Base-by-base conservation (phyloP, 2,888 invertebrate genomes). In the Julus scanicus region DNA sequence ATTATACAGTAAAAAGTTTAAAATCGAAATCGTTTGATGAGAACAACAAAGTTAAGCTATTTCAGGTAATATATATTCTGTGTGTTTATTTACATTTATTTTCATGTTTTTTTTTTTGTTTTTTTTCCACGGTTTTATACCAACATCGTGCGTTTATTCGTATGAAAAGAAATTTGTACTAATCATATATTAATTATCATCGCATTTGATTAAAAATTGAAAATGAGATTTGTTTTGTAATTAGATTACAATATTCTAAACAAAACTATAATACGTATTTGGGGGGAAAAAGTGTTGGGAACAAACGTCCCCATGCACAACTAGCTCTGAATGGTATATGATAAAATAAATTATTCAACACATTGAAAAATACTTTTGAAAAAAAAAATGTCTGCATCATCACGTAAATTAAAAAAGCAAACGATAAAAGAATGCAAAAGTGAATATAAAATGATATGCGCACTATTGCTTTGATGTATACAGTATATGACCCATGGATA, bases 311-410 rank as follows among this genome's bases (percentile, higher is more conserved):
- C 53, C 53, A 15, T 53, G 15, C 53, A 53, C 53, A 53, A 53
- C 53, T 53, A 53, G 53, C 53, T 53, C 53, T 83, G 17, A 83
- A 39, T 83, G 83, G 15, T 39, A 83, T 83, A 83, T 83, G 29
- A 20, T 15, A 83, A 83, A 29, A 83, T 83, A 83, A 83, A 83
- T 39, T 83, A 83, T 83, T 17, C 13, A 20, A 83, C 83, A 39
- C 39, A 83, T 5, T 83, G 29, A 29, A 83, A 83, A 83, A 83
- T 39, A 83, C 39, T 39, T 83, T 83, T 83, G 39, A 37, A 83
- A 83, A 83, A 53, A 53, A 29, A 83, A 29, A 80, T 63, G n/a
- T 83, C 29, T 83, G 83, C 71, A 83, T 53, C 53, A 53, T 53
- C 83, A 83, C 20, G 39, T 40, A 83, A 83, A 83, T 83, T 13